Conservation (phyloP, 92 coral and sea anemone species). For the Phenganax marumi region DNA sequence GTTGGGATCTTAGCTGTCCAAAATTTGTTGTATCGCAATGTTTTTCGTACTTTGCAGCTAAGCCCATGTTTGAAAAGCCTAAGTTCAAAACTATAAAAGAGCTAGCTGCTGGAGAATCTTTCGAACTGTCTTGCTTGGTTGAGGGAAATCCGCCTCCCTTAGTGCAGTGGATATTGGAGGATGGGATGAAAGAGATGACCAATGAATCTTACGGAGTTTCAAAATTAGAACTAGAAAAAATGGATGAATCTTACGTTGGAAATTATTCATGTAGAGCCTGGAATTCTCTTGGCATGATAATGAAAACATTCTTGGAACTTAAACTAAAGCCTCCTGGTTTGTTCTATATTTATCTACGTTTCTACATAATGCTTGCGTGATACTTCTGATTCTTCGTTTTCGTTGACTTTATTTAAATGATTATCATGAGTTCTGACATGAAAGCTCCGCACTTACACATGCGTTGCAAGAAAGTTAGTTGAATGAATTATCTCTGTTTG, state of each 20-base stretch:
- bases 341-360: neutral
- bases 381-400: neutral
- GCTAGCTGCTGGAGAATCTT: neutral
- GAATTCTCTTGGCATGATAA: slow-evolving; percentile 9
- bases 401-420: neutral
- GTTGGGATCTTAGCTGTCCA: neutral
- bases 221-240: neutral
- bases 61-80: neutral
- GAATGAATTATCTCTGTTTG: neutral
- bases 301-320: slow-evolving; percentile 2
- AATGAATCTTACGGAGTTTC: neutral
- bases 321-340: slow-evolving; percentile 18
- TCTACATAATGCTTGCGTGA: neutral
- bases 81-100: neutral
- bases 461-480: no score
- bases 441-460: no score
- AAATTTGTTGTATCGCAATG: neutral
- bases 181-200: slow-evolving; percentile 9
- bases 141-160: slow-evolving; percentile 24
- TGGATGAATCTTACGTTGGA: slow-evolving; percentile 35
- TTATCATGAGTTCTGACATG: no score
- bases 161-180: slow-evolving; percentile 21
- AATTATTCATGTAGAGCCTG: slow-evolving; percentile 46
- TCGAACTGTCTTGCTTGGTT: neutral
- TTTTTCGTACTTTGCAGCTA: neutral